Conservation (phyloP, 2,113 vertebrate species). For the Neomonachus schauinslandi region DNA sequence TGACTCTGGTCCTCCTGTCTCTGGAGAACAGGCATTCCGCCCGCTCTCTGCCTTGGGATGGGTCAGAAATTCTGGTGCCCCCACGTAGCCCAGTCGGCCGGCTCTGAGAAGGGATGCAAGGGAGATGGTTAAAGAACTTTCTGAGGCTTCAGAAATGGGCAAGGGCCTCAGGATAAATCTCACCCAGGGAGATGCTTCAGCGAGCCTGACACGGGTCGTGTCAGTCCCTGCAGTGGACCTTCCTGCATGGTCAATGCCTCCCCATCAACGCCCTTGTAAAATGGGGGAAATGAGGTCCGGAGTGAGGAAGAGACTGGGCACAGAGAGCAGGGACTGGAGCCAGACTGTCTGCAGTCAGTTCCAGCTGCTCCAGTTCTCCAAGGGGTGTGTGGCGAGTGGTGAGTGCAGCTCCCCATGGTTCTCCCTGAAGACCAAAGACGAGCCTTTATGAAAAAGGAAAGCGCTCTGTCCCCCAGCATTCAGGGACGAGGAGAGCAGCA, state of each 20-base stretch:
- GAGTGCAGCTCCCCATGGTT: neutral
- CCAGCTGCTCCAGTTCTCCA: neutral
- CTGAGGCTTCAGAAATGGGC: neutral
- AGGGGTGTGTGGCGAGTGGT: neutral
- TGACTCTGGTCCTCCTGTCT: slow-evolving; percentile 73
- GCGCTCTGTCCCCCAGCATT: rapidly evolving
- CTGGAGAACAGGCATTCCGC: neutral
- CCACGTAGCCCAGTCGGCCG: rapidly evolving
- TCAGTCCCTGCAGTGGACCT: neutral
- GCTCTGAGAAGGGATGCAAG: neutral
- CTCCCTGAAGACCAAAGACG: neutral
- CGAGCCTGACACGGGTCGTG: neutral
- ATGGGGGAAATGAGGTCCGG: neutral
- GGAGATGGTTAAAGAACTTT: neutral
- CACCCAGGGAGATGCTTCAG: neutral
- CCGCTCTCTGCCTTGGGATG: neutral
- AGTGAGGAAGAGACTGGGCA: neutral
- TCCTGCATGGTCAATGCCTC: neutral
- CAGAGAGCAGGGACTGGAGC: neutral
- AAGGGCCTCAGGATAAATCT: neutral
- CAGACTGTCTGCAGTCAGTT: no score
- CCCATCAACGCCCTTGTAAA: neutral
- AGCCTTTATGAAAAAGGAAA: neutral
- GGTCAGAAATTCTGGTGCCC: neutral
- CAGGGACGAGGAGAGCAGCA: neutral